phyloP scores from a whole-genome alignment of 2,888 invertebrate species.

The Drosophila prolongata region DNA sequence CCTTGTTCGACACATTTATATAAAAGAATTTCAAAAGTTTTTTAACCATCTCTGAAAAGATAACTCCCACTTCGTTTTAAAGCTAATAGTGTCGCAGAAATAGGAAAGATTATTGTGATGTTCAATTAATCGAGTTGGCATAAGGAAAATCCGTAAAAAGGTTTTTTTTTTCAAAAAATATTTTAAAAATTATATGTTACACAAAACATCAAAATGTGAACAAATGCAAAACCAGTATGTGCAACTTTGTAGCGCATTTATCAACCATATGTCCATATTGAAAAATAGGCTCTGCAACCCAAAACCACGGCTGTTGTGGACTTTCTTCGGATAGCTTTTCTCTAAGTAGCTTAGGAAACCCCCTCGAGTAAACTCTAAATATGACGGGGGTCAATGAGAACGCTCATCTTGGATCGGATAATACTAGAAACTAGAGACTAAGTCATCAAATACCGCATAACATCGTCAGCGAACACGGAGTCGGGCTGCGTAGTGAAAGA shows the following conservation, averaged over 20 bases:
- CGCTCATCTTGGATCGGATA: slow-evolving; percentile 30
- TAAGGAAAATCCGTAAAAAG: no score
- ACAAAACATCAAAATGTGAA: neutral
- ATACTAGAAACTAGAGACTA: slow-evolving; percentile 34
- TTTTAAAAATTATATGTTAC: no score
- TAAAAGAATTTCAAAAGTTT: no score
- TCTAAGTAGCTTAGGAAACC: slow-evolving; percentile 22
- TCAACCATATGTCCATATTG: neutral
- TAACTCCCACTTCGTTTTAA: no score
- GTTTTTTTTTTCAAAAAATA: no score
- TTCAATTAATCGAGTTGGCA: no score
- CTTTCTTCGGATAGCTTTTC: slow-evolving; percentile 6
- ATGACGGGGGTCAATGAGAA: neutral
- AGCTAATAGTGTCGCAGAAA: no score
- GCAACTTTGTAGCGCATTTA: neutral
- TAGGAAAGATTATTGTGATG: no score
- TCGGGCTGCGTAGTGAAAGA: slow-evolving; percentile 9
- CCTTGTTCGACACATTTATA: no score
- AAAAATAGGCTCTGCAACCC: no score
- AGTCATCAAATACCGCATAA: slow-evolving; percentile 21
- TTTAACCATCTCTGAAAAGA: no score
- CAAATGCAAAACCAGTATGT: no score
- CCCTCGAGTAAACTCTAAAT: neutral
- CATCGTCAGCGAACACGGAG: slow-evolving; percentile 5
- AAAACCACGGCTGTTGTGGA: neutral